phyloP scores from a whole-genome alignment of 2,797 vertebrate genomes.

The Tolypeutes matacus region DNA sequence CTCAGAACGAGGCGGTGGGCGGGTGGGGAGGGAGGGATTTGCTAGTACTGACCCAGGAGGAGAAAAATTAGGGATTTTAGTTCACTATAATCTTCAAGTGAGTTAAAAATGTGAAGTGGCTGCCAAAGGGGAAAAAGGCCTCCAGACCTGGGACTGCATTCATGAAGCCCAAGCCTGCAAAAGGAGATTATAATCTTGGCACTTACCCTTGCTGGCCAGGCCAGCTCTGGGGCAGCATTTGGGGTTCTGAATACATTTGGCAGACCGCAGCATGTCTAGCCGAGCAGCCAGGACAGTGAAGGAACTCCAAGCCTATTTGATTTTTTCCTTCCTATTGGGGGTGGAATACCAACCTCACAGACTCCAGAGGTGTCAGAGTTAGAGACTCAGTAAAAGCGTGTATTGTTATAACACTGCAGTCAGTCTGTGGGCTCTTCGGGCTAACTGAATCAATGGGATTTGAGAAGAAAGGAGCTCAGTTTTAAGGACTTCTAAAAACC shows the following conservation, averaged over 20 bases:
- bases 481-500: not conserved
- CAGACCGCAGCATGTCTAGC: not conserved
- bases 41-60: not conserved
- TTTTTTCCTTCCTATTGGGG: not conserved
- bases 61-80: not conserved
- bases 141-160: not conserved
- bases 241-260: not conserved
- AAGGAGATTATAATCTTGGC: not conserved
- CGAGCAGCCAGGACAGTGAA: not conserved
- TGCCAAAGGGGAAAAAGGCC: not conserved
- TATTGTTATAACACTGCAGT: not conserved
- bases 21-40: constrained; percentile 4
- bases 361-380: not conserved
- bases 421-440: not conserved
- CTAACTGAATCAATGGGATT: not conserved
- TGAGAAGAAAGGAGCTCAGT: not conserved
- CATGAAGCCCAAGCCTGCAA: not conserved
- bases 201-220: not conserved
- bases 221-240: not conserved
- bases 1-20: not conserved
- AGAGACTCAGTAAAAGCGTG: not conserved
- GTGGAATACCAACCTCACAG: not conserved
- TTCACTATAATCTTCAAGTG: not conserved
- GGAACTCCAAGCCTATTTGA: not conserved
- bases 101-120: not conserved